A percentile compares a stretch with the other conserved stretches of the same genome.
These are phyloP conservation scores for Acronicta leporina DNA, from an alignment of 2,888 invertebrate genomes.

Conservation along the genomic window DNA sequence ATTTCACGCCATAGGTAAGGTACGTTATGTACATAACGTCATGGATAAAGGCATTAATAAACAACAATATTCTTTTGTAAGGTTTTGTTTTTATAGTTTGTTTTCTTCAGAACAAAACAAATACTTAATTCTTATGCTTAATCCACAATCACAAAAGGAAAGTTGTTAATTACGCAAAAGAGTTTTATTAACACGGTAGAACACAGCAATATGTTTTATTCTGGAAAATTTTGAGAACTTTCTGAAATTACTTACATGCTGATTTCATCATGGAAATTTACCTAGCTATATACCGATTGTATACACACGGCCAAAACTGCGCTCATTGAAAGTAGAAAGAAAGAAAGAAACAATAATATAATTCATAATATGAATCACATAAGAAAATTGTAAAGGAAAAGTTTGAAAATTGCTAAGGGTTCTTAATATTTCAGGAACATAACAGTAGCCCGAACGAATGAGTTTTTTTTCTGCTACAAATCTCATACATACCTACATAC, in stretches of 20 bases:
- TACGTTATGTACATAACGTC: background rate
- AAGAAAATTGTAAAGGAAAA: too few species aligned
- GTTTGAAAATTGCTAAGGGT: too few species aligned
- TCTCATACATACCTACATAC: too few species aligned
- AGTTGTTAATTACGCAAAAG: constrained; percentile 10
- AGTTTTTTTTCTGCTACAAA: too few species aligned
- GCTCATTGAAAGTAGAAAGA: too few species aligned
- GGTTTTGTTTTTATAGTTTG: constrained; percentile 15
- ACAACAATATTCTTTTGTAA: constrained; percentile 26
- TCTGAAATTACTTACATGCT: background rate
- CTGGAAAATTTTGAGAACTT: background rate
- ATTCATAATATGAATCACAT: too few species aligned
- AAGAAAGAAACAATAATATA: too few species aligned
- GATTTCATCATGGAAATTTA: background rate
- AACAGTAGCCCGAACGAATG: too few species aligned
- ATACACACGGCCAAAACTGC: too few species aligned
- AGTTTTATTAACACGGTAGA: background rate
- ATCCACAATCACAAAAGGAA: background rate
- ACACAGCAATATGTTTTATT: background rate
- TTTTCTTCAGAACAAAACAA: constrained; percentile 6
- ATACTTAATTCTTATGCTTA: constrained; percentile 12
- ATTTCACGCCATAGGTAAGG: constrained; percentile 9
- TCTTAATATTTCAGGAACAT: too few species aligned
- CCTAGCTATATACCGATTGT: background rate
- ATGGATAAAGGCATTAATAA: constrained; percentile 18